Conservation (phyloP, 2,113 vertebrate species). For the Chamaea fasciata region DNA sequence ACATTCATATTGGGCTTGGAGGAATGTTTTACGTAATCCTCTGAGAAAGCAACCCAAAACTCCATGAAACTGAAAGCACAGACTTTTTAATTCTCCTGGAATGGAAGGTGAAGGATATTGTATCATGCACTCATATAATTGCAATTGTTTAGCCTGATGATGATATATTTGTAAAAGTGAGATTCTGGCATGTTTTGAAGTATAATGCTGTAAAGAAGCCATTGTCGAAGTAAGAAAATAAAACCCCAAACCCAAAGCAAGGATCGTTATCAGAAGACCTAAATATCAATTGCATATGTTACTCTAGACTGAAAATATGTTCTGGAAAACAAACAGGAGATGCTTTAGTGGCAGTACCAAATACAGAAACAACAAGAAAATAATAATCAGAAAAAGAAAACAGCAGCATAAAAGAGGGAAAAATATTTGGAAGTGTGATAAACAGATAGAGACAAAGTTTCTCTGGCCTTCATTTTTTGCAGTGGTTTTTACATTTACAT, state of each 20-base stretch:
- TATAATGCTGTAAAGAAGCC: neutral
- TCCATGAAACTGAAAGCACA: neutral
- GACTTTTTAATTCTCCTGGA: neutral
- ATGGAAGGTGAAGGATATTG: neutral
- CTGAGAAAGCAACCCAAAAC: neutral
- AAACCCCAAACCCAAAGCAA: neutral
- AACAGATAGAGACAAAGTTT: neutral
- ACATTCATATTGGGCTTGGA: neutral
- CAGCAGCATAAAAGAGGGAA: neutral
- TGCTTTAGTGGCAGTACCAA: neutral
- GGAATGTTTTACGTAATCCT: neutral
- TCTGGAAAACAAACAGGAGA: neutral
- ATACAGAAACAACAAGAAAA: neutral
- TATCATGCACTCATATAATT: neutral
- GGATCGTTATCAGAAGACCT: neutral
- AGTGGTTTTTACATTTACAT: neutral
- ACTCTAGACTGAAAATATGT: neutral
- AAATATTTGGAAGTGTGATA: neutral
- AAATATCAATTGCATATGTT: neutral
- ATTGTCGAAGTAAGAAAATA: neutral
- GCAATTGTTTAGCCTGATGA: neutral
- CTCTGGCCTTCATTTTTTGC: neutral
- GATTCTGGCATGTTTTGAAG: neutral
- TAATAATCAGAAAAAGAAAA: neutral
- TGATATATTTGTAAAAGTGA: neutral